Evolutionary conservation across 1,140 invertebrate species (phyloP), one percentile per base, ranked within the genome.

Genomic region (Caenorhabditis elegans): DNA sequence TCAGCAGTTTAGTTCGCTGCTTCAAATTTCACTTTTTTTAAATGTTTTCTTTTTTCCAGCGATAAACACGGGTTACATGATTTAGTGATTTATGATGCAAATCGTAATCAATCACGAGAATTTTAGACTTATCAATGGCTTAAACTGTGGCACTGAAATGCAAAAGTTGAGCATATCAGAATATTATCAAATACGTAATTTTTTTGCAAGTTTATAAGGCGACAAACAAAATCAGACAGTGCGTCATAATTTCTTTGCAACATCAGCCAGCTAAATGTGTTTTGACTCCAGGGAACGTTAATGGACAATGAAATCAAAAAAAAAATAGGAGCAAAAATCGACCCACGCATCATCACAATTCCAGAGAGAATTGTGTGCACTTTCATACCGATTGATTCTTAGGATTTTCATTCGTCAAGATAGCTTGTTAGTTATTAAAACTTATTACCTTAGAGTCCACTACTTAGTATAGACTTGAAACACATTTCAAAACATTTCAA

Each of bases 71-170:
- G 53, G 53, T 60, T 60, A 34, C 53, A n/a, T n/a, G n/a, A n/a
- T n/a, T n/a, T n/a, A n/a, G 53, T 60, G 53, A 60, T 60, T 60
- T 60, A 60, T 60, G 53, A 17, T 60, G 53, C 53, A 34, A 55
- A 60, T 0, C 28, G 26, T 31, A 34, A 31, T 60, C 60, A 39
- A 39, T 70, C 60, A 70, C 31, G n/a, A 70, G 55, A n/a, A n/a
- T n/a, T n/a, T n/a, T n/a, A n/a, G n/a, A n/a, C n/a, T 60, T 34
- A 26, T 53, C 22, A 26, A 0, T 26, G 51, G 51, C 51, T 53
- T 53, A 53, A 34, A 39, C 13, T 39, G 4, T 0, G 8, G 26
- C 17, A n/a, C n/a, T n/a, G 28, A 17, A n/a, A 1, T 31, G 13
- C 10, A 0, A 39, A 4, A 22, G 34, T 39, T 70, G 34, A 43